Conservation (phyloP, 2,797 vertebrate species). For the Semotilus atromaculatus region DNA sequence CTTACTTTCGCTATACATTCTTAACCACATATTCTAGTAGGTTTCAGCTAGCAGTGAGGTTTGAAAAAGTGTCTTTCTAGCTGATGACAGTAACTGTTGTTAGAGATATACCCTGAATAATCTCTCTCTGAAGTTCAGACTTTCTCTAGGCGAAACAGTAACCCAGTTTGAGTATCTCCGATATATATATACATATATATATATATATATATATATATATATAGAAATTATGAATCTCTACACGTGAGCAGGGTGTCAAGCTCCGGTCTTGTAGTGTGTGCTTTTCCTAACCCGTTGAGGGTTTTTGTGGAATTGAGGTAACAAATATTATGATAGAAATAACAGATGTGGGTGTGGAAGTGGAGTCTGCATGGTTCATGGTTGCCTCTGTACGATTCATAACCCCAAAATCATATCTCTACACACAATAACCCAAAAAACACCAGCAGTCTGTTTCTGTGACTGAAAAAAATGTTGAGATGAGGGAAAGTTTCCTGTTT, state of each 20-base stretch:
- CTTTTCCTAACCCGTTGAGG: neutral
- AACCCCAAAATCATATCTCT: conserved; percentile 1
- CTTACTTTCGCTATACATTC: conserved; percentile 28
- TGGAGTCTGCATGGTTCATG: neutral
- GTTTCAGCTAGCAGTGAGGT: conserved; percentile 3
- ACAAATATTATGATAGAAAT: conserved; percentile 9
- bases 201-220: fast-evolving
- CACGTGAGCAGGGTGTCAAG: neutral
- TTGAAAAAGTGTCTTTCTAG: conserved; percentile 33
- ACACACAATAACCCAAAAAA: neutral
- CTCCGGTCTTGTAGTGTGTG: neutral
- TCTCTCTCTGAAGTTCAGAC: neutral
- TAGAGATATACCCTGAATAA: conserved; percentile 11
- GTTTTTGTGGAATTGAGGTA: neutral
- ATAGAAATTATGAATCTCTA: neutral
- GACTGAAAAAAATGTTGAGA: conserved; percentile 1
- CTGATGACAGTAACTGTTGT: conserved; percentile 36
- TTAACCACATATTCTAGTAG: conserved; percentile 33
- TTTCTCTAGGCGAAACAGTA: conserved; percentile 4
- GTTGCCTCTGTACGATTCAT: neutral
- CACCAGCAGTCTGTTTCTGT: neutral
- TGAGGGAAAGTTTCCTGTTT: neutral
- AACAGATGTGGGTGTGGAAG: conserved; percentile 12
- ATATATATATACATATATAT: no score
- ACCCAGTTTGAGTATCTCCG: neutral